Evolutionary conservation across 2,888 invertebrate genomes (phyloP).

Genomic region (Trichogramma evanescens): DNA sequence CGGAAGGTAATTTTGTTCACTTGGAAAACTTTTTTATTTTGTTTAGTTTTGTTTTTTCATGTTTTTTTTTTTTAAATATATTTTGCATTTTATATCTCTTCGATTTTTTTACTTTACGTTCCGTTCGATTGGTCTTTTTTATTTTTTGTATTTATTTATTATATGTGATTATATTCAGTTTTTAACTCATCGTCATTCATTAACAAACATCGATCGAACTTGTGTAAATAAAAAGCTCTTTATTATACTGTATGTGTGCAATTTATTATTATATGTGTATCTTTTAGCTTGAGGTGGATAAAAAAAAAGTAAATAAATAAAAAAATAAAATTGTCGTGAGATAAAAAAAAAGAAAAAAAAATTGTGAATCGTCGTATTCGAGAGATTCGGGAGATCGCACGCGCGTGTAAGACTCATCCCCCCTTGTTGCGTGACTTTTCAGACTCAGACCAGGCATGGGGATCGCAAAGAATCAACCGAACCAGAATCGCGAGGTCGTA

Average conservation of each 20-base stretch:
- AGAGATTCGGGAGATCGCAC: background rate
- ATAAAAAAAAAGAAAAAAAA: too few species aligned
- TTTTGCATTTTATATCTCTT: slow-evolving; percentile 7
- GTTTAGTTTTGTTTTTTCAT: background rate
- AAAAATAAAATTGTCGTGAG: background rate
- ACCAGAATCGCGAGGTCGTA: slow-evolving; percentile 35
- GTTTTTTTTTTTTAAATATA: background rate
- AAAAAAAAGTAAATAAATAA: background rate
- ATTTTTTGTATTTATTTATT: too few species aligned
- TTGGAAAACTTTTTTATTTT: slow-evolving; percentile 17
- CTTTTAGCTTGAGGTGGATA: too few species aligned
- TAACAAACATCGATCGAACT: background rate
- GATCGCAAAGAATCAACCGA: slow-evolving; percentile 37
- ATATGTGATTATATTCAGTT: background rate
- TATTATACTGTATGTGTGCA: background rate
- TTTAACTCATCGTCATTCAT: slow-evolving; percentile 18
- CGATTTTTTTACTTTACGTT: slow-evolving; percentile 2
- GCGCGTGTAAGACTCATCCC: background rate
- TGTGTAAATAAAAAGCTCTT: slow-evolving; percentile 13
- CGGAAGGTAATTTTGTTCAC: slow-evolving; percentile 41
- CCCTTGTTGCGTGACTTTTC: slow-evolving; percentile 17
- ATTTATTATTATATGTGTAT: too few species aligned
- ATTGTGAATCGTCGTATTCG: background rate
- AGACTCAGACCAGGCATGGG: slow-evolving; percentile 39
- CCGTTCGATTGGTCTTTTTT: too few species aligned